Base-by-base conservation (phyloP, 2,113 vertebrate genomes). In the Himantopus leucocephalus region DNA sequence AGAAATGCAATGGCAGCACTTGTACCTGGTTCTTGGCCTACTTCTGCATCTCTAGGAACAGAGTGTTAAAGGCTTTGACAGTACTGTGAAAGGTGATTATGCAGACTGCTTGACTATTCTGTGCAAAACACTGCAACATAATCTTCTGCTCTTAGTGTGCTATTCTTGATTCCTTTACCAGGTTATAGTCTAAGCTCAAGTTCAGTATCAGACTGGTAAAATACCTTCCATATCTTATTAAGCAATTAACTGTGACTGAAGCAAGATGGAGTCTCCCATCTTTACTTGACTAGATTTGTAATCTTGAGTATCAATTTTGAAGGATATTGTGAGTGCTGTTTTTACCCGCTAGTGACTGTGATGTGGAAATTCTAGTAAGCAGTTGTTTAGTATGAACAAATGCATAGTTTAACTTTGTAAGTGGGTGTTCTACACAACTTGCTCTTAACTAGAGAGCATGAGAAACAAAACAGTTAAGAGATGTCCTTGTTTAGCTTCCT, bases 321-420 rank as follows among this genome's bases (percentile, higher is more conserved):
- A 4, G 2, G 8, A 6, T 82, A 53, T 64, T 43, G 45, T 12
- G 29, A 50, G 13, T 66, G 9, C 34, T 13, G 21, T 12, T 66
- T 79, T 41, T 43, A 39, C 50, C 12, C 75, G 56, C 5, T 56
- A 26, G 9, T 50, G 37, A 13, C n/a, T 71, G 2, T 30, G 10
- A n/a, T 12, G 11, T 75, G n/a, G 8, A 68, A 71, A 6, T 79
- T 73, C 0, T 0, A 48, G 15, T 35, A 66, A 1, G 16, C 15
- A 34, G 9, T 56, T 87, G 6, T 21, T 88, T 13, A 48, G 3
- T 32, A 34, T 21, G 35, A 75, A 19, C 39, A 83, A 19, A 24
- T 14, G 14, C 19, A 8, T 23, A 10, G 32, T 73, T 94, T 85
- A 17, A 14, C 12, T 83, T 67, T 5, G 4, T 56, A 79, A 88